A percentile compares a stretch with the other conserved stretches of the same genome.
Evolutionary conservation across 1,140 invertebrate species (phyloP).

Genomic region (Zaprionus africanus): DNA sequence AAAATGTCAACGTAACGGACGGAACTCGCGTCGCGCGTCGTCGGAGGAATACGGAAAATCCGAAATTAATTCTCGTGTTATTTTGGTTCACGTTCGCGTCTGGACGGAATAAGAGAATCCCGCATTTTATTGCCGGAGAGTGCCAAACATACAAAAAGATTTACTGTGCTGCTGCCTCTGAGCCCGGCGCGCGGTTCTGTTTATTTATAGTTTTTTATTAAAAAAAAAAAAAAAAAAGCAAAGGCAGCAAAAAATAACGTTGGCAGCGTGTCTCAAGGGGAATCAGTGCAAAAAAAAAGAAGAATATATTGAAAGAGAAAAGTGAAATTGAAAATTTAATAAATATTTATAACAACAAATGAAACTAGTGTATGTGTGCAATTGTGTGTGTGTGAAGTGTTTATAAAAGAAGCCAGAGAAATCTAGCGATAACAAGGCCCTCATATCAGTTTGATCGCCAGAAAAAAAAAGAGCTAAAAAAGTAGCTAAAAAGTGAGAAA

Average conservation of each 20-base stretch:
- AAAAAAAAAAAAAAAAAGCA: slow-evolving; percentile 22
- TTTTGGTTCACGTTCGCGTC: slow-evolving; percentile 30
- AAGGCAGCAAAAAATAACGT: slow-evolving; percentile 26
- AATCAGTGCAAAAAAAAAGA: slow-evolving; percentile 44
- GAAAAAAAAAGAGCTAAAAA: background rate
- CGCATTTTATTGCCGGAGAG: slow-evolving; percentile 48
- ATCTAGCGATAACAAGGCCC: slow-evolving; percentile 29
- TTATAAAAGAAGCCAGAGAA: slow-evolving; percentile 1
- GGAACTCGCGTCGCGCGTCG: slow-evolving; percentile 45
- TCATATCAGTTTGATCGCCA: slow-evolving; percentile 36
- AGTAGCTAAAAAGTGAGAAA: slow-evolving; percentile 14
- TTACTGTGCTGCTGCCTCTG: slow-evolving; percentile 11
- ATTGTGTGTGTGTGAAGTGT: slow-evolving; percentile 2
- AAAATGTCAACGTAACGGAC: slow-evolving; percentile 73
- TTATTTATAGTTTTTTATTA: slow-evolving; percentile 47
- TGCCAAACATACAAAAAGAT: slow-evolving; percentile 55
- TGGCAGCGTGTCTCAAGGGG: slow-evolving; percentile 11
- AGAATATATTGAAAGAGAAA: slow-evolving; percentile 7
- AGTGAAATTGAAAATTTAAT: slow-evolving; percentile 35
- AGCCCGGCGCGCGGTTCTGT: slow-evolving; percentile 38
- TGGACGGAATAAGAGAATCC: slow-evolving; percentile 23
- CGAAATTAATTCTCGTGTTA: slow-evolving; percentile 45
- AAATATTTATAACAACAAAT: slow-evolving; percentile 49
- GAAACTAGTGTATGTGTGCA: slow-evolving; percentile 16
- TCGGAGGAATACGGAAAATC: slow-evolving; percentile 30